A percentile compares a stretch with the other conserved stretches of the same genome.
These are phyloP conservation scores for Prinia subflava DNA, from an alignment of 2,113 vertebrate genomes.

Conservation along the genomic window DNA sequence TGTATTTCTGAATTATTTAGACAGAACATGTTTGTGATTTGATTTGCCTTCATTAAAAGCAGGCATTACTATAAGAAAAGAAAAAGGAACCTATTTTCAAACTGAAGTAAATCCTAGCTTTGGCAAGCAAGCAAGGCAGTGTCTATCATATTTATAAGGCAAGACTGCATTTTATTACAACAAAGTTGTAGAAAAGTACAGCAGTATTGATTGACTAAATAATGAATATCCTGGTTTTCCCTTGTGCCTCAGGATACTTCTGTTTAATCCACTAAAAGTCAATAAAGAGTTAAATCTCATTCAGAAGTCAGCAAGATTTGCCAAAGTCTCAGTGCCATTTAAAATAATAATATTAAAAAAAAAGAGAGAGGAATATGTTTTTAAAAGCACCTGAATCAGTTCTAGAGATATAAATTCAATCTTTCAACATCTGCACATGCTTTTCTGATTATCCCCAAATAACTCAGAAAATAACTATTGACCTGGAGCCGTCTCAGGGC, in stretches of 20 bases:
- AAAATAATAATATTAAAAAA: neutral
- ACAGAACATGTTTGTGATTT: neutral
- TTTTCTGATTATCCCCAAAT: slow-evolving; percentile 60
- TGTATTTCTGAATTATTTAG: neutral
- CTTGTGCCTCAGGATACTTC: neutral
- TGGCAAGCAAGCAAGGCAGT: neutral
- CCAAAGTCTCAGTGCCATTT: neutral
- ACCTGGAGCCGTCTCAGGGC: slow-evolving; percentile 54
- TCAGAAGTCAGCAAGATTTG: slow-evolving; percentile 15
- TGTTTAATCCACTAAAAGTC: neutral
- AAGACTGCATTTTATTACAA: slow-evolving; percentile 17
- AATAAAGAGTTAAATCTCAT: neutral
- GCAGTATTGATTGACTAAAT: neutral
- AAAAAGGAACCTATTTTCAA: neutral
- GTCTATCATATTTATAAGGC: neutral
- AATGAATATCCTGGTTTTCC: neutral
- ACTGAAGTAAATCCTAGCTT: neutral
- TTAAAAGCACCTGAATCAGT: neutral
- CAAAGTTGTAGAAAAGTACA: neutral
- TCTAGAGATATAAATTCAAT: slow-evolving; percentile 4
- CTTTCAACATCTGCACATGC: slow-evolving; percentile 60
- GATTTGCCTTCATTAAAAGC: neutral
- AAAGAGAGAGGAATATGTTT: neutral
- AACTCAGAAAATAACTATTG: slow-evolving; percentile 68
- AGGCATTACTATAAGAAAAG: neutral